Percentiles rank a stretch among this genome's conserved stretches.
Conservation (phyloP, 30 jellyfish, hydroid and myxozoan genomes). For the Aurelia aurita complex sp. Pacific region DNA sequence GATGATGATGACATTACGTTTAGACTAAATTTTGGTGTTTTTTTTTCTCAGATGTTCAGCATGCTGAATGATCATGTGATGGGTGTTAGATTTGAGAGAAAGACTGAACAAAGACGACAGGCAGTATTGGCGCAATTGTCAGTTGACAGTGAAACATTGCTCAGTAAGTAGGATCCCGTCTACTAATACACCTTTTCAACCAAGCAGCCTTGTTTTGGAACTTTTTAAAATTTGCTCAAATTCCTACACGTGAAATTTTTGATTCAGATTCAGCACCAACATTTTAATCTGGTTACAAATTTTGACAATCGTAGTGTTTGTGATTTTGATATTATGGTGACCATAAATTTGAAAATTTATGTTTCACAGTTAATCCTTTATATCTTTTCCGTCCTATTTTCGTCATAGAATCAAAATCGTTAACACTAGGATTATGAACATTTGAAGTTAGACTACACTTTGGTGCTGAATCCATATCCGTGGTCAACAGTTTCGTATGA, state of each 20-base stretch:
- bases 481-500: too few relatives aligned
- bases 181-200: background rate
- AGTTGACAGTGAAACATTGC: constrained; percentile 52
- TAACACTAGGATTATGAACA: too few relatives aligned
- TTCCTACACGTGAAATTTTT: background rate
- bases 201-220: background rate
- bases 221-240: background rate
- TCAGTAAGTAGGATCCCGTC: constrained; percentile 22
- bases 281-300: too few relatives aligned
- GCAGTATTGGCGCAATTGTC: constrained; percentile 71
- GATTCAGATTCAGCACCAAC: too few relatives aligned
- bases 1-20: too few relatives aligned
- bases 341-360: background rate
- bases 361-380: too few relatives aligned
- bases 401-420: too few relatives aligned
- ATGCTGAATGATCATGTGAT: constrained; percentile 68
- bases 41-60: constrained; percentile 44
- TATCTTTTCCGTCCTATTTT: too few relatives aligned
- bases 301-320: too few relatives aligned
- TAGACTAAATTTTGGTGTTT: background rate
- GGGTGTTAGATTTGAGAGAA: constrained; percentile 42
- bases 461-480: too few relatives aligned
- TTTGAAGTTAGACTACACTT: too few relatives aligned
- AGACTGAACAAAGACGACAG: constrained; percentile 43
- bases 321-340: too few relatives aligned